Percentiles rank a stretch among this genome's conserved stretches.
Conservation (phyloP, 2,113 vertebrate genomes). For the Chrysemys picta region DNA sequence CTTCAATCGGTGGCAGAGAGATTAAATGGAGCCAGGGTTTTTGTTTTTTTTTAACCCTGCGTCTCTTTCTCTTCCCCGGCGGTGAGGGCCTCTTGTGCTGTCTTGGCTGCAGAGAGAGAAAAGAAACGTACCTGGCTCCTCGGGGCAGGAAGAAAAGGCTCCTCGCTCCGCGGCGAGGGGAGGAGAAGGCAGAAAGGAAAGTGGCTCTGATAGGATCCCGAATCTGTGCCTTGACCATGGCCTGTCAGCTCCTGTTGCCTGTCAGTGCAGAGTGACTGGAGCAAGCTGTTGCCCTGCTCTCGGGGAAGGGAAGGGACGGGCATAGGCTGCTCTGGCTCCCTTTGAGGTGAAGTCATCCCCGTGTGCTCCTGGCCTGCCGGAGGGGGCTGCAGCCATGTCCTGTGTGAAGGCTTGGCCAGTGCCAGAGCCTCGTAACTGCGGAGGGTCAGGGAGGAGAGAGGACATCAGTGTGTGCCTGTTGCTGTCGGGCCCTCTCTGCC, state of each 20-base stretch:
- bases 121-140: rapidly evolving
- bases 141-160: background rate
- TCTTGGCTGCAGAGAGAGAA: background rate
- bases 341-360: background rate
- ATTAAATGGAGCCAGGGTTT: background rate
- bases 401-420: background rate
- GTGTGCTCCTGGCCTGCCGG: background rate
- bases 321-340: no score
- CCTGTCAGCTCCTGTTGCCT: background rate
- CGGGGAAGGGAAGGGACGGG: background rate
- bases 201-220: background rate
- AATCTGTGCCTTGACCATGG: background rate
- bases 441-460: background rate
- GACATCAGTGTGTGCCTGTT: background rate
- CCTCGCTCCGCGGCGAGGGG: background rate
- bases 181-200: background rate
- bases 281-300: background rate
- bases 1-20: background rate
- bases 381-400: background rate
- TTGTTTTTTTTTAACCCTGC: rapidly evolving
- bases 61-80: background rate
- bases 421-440: background rate
- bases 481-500: background rate
- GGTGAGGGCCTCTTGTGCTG: rapidly evolving
- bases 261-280: background rate